A percentile compares a stretch with the other conserved stretches of the same genome.
phyloP scores from a whole-genome alignment of 2,888 invertebrate genomes.

The Oasisia sp. region DNA sequence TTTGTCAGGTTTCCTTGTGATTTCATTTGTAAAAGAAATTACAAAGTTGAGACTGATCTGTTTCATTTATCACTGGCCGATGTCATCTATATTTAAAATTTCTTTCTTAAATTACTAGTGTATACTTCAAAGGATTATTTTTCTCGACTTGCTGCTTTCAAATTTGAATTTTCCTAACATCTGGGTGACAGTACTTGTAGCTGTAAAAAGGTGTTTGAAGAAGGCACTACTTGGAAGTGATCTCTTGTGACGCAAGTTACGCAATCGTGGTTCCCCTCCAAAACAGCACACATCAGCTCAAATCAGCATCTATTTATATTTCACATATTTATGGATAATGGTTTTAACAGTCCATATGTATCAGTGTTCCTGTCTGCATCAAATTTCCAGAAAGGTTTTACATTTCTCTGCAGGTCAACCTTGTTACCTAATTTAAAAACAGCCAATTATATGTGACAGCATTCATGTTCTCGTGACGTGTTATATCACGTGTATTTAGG shows the following conservation, averaged over 20 bases:
- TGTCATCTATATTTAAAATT: neutral
- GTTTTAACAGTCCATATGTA: neutral
- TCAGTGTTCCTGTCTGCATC: neutral
- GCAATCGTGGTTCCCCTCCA: neutral
- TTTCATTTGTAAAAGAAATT: neutral
- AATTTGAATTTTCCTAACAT: conserved; percentile 7
- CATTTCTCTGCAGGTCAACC: neutral
- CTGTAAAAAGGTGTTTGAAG: neutral
- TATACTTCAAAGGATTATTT: neutral
- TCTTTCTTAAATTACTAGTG: neutral
- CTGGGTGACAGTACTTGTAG: neutral
- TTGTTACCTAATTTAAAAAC: neutral
- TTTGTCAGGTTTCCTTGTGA: neutral
- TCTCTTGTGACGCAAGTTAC: neutral
- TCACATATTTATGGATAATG: neutral
- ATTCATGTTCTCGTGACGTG: neutral
- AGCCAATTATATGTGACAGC: neutral
- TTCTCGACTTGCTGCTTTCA: neutral
- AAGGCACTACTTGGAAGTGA: neutral
- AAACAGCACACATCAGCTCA: neutral
- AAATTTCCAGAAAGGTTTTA: neutral
- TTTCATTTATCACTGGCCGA: neutral
- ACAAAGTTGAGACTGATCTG: neutral
- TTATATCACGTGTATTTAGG: neutral
- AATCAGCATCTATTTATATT: neutral